phyloP scores from a whole-genome alignment of 2,797 vertebrate species.

The Gorsachius magnificus region DNA sequence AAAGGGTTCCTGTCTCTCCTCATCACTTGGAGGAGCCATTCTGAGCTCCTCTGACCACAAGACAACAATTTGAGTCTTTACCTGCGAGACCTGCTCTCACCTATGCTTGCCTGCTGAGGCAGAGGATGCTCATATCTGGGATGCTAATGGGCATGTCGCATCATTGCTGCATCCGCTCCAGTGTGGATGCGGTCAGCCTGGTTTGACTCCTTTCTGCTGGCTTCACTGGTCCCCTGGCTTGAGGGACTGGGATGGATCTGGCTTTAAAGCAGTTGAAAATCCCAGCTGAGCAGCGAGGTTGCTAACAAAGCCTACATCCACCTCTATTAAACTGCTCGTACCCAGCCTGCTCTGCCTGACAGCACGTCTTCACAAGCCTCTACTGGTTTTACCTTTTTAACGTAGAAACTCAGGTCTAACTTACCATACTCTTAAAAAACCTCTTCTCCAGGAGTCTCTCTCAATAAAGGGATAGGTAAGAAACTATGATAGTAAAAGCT shows the following conservation, averaged over 20 bases:
- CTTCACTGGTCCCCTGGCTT: neutral
- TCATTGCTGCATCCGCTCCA: neutral
- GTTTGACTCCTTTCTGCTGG: neutral
- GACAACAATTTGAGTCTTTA: neutral
- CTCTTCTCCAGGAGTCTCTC: neutral
- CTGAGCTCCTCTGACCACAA: neutral
- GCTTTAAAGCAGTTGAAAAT: neutral
- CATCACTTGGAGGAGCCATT: neutral
- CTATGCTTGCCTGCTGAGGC: neutral
- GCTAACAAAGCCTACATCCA: neutral
- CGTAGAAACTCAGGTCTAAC: accelerated
- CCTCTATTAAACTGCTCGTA: neutral
- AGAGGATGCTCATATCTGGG: neutral
- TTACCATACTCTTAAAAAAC: neutral
- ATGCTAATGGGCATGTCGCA: accelerated
- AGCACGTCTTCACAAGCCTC: neutral
- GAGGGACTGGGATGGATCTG: no score
- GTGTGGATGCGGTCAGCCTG: neutral
- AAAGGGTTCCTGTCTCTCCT: neutral
- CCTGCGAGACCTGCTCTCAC: neutral
- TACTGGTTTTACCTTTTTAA: neutral
- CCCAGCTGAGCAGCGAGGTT: neutral
- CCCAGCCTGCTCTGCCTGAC: accelerated
- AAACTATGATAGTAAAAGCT: neutral
- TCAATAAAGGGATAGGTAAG: neutral